Percentiles rank a stretch among this genome's conserved stretches.
Conservation (phyloP, 2,113 vertebrate species). For the Cebus imitator region DNA sequence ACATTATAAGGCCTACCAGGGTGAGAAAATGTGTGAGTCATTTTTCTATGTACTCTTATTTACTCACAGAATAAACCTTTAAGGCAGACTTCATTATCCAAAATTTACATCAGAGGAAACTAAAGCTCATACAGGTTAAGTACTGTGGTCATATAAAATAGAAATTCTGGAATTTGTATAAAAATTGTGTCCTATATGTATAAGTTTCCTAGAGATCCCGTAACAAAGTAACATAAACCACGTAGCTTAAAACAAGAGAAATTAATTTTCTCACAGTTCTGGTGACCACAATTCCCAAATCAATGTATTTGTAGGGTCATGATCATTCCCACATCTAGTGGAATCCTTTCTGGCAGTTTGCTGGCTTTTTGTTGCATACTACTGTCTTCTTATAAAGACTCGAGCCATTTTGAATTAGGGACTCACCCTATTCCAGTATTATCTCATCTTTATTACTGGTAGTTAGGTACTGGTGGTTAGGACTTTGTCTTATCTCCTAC, state of each 20-base stretch:
- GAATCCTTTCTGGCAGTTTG: neutral
- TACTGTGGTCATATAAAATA: neutral
- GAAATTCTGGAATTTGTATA: neutral
- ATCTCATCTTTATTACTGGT: neutral
- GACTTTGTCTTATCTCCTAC: neutral
- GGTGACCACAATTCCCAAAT: neutral
- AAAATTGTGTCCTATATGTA: neutral
- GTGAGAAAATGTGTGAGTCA: neutral
- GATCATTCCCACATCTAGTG: neutral
- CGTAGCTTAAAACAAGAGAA: neutral
- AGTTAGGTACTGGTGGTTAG: neutral
- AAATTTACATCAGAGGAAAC: neutral
- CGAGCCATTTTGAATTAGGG: neutral
- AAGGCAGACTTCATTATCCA: neutral
- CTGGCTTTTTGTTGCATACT: neutral
- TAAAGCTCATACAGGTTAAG: neutral
- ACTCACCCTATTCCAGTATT: neutral
- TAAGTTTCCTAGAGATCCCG: neutral
- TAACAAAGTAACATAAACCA: neutral
- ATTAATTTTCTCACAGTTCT: neutral
- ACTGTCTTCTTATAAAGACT: neutral
- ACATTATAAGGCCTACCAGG: neutral
- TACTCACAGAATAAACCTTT: neutral
- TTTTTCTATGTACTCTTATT: neutral
- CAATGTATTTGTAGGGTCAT: neutral